Conservation (phyloP, 2,888 invertebrate genomes). For the Hirudinaria manillensis region DNA sequence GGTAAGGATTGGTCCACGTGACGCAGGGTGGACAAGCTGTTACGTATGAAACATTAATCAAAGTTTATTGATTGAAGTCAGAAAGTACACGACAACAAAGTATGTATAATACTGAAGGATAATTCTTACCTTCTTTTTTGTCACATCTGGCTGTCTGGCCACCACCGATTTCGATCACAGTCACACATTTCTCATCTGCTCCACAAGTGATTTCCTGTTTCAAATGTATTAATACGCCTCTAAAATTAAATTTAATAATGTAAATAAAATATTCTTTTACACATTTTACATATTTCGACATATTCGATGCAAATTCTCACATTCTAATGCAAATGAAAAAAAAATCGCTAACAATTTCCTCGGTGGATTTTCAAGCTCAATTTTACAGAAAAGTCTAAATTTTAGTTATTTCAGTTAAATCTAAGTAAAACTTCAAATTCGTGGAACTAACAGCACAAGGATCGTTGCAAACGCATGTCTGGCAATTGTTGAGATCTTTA, state of each 20-base stretch:
- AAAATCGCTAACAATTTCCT: no score
- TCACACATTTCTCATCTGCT: slow-evolving; percentile 6
- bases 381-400: no score
- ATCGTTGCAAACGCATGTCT: slow-evolving; percentile 15
- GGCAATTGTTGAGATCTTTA: slow-evolving; percentile 17
- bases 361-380: no score
- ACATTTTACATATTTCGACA: neutral
- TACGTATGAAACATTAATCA: no score
- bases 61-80: no score
- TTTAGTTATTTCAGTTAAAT: no score
- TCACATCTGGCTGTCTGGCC: neutral
- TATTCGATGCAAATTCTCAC: no score
- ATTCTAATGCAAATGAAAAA: no score
- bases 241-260: no score
- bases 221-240: no score
- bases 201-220: slow-evolving; percentile 8
- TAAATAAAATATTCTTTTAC: neutral
- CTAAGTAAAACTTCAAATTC: no score
- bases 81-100: no score
- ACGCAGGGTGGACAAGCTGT: slow-evolving; percentile 3
- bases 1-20: neutral
- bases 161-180: slow-evolving; percentile 9
- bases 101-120: neutral
- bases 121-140: neutral
- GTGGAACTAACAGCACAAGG: neutral